phyloP scores from a whole-genome alignment of 2,888 invertebrate species.

The Macrosoma leucophasiata region DNA sequence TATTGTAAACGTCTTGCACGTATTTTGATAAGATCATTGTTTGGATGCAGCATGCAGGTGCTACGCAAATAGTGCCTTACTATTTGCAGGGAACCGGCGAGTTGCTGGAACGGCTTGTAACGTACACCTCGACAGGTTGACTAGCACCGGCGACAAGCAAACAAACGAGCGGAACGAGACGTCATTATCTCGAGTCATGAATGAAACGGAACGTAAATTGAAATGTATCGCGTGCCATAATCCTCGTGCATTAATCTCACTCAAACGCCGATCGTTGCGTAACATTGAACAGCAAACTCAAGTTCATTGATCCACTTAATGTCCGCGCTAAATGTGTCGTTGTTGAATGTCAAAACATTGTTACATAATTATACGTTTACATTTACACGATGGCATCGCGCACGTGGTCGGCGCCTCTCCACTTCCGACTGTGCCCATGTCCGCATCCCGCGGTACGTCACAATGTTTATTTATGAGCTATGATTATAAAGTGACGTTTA shows the following conservation, averaged over 20 bases:
- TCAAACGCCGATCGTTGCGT: conserved; percentile 71
- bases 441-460: conserved; percentile 57
- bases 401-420: conserved; percentile 33
- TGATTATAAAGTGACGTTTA: conserved; percentile 74
- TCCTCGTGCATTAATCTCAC: conserved; percentile 74
- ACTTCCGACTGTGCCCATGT: conserved; percentile 51
- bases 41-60: no score
- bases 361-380: conserved; percentile 65
- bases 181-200: conserved; percentile 70
- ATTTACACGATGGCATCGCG: conserved; percentile 51
- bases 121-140: conserved; percentile 34
- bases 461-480: conserved; percentile 71
- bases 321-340: conserved; percentile 71
- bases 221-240: conserved; percentile 75
- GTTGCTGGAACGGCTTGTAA: no score
- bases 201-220: conserved; percentile 74
- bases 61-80: no score
- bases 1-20: no score
- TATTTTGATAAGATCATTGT: no score
- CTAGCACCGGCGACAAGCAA: conserved; percentile 44
- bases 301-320: conserved; percentile 76
- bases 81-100: conserved; percentile 7
- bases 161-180: conserved; percentile 59
- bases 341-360: conserved; percentile 71
- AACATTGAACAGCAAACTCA: conserved; percentile 64